These are phyloP conservation scores for Gari tellinella DNA, from an alignment of 2,888 invertebrate species.

Conservation along the genomic window DNA sequence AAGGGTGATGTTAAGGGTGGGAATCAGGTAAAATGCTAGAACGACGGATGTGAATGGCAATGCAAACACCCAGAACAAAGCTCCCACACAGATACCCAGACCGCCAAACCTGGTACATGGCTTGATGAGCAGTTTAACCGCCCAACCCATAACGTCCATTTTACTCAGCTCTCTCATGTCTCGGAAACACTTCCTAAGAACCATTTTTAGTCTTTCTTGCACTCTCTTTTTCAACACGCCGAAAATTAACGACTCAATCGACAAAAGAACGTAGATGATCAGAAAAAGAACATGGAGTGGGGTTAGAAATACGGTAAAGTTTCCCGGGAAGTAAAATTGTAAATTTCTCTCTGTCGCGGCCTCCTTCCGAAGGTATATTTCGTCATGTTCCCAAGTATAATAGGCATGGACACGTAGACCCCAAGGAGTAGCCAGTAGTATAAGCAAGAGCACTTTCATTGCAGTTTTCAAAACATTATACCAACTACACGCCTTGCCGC, in stretches of 20 bases:
- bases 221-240: constrained; percentile 61
- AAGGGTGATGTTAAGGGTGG: constrained; percentile 75
- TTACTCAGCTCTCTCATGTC: constrained; percentile 69
- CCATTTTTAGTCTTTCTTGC: constrained; percentile 63
- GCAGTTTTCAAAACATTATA: constrained; percentile 59
- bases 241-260: constrained; percentile 68
- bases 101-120: constrained; percentile 77
- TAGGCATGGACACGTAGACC: constrained; percentile 71
- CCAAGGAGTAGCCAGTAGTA: constrained; percentile 72
- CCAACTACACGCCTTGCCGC: constrained; percentile 58
- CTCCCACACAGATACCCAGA: constrained; percentile 70
- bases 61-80: constrained; percentile 70
- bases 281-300: constrained; percentile 78
- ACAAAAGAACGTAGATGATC: constrained; percentile 73
- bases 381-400: constrained; percentile 70
- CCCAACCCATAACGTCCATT: constrained; percentile 60
- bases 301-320: constrained; percentile 72
- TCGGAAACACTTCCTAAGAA: constrained; percentile 68
- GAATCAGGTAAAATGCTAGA: constrained; percentile 77
- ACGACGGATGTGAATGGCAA: constrained; percentile 69
- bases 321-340: constrained; percentile 68
- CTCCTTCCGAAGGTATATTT: constrained; percentile 59
- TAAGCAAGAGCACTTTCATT: constrained; percentile 63
- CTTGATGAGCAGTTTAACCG: constrained; percentile 68
- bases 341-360: constrained; percentile 45